Evolutionary conservation across 2,113 vertebrate genomes (phyloP).

Genomic region (Rhegmatorhina hoffmannsi): DNA sequence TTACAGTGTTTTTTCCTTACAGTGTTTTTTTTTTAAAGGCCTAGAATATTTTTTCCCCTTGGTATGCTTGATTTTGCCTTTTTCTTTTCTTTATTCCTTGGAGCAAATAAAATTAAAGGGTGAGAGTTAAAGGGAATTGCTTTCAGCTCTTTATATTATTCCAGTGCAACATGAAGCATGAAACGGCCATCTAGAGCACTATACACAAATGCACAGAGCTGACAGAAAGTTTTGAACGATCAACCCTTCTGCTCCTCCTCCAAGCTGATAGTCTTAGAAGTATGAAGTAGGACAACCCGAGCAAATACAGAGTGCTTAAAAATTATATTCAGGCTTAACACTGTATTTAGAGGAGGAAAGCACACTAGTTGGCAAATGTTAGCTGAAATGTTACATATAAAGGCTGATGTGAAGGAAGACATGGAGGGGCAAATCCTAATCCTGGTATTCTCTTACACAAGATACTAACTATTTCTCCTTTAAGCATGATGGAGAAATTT

Average conservation of each 20-base stretch:
- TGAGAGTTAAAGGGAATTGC: background rate
- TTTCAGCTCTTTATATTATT: constrained; percentile 9
- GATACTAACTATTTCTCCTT: background rate
- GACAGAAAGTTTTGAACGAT: background rate
- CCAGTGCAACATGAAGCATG: background rate
- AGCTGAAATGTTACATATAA: background rate
- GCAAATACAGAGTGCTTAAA: background rate
- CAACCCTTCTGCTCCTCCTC: background rate
- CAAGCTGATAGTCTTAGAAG: background rate
- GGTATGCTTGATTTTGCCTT: background rate
- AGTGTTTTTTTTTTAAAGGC: background rate
- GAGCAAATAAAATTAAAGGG: background rate
- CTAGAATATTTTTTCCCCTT: background rate
- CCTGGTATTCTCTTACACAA: background rate
- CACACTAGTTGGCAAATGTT: background rate
- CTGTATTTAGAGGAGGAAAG: background rate
- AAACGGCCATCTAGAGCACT: background rate
- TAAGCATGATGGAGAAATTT: background rate
- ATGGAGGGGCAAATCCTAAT: background rate
- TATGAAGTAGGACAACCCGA: background rate
- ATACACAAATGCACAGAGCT: background rate
- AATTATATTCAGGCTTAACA: background rate
- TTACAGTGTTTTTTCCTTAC: background rate
- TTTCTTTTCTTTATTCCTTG: background rate
- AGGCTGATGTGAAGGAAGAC: background rate